Evolutionary conservation across 2,797 vertebrate species (phyloP), one percentile per base, ranked within the genome.

Genomic region (Lepilemur septentrionalis): DNA sequence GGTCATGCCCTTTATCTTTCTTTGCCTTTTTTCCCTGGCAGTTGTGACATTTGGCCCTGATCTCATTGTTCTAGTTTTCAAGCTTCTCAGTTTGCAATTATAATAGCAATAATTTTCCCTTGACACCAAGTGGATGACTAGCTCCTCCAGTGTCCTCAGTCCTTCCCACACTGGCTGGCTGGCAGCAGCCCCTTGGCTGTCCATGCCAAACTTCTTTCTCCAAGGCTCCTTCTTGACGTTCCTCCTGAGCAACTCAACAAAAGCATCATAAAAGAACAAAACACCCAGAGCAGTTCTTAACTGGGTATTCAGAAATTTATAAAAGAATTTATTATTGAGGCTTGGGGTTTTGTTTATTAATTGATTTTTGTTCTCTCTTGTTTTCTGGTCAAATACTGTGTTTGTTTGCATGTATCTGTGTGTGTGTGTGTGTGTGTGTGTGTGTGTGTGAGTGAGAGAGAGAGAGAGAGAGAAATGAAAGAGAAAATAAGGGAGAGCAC

Each of bases 31-130:
- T n/a, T 88, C 65, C 65, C 82, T 89, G 82, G 93, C 84, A 89
- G 78, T 91, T 43, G 76, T 78, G 92, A 94, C 87, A 89, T 88
- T 87, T 90, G 94, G 81, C 91, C 72, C 78, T 59, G 59, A 32
- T 72, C 82, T 93, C 93, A 94, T 80, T 97, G 95, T 94, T 87
- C 72, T 32, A 59, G 73, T 80, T 96, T 97, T 90, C 89, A 96
- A 86, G 80, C 85, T 94, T 94, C 92, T 95, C 89, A 13, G 87
- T 90, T 92, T 95, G 93, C 32, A 32, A 85, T 94, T 79, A 97
- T 89, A 97, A 97, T 30, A 94, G 95, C 96, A 97, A 93, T 93
- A 84, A 38, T 95, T 96, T 95, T 85, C 94, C 96, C 96, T 70
- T 83, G 91, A 96, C 91, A 96, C 80, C 67, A 70, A 92, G 72